Conservation (phyloP, 2,888 invertebrate species). For the Anthrax anthrax region DNA sequence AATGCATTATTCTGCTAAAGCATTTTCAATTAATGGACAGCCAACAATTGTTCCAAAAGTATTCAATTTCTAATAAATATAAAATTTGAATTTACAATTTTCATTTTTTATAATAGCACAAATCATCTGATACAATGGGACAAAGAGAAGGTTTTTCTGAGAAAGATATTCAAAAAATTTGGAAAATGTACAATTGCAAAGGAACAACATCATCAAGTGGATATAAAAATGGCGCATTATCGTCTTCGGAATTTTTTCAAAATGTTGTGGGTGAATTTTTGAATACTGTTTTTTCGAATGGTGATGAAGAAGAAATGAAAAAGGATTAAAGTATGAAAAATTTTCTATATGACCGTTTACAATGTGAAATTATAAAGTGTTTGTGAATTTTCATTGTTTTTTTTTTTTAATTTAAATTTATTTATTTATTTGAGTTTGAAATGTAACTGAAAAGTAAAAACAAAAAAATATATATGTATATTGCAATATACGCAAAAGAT, state of each 20-base stretch:
- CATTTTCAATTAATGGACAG: conserved; percentile 56
- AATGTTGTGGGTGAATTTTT: conserved; percentile 1
- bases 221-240: conserved; percentile 7
- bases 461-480: no score
- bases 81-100: background rate
- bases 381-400: no score
- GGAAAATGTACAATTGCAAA: conserved; percentile 52
- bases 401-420: no score
- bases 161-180: conserved; percentile 51
- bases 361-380: no score
- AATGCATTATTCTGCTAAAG: conserved; percentile 68
- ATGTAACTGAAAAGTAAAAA: no score
- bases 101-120: background rate
- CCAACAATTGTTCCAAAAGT: conserved; percentile 61
- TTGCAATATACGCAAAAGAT: no score
- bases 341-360: no score
- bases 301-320: conserved; percentile 4
- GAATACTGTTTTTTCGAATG: background rate
- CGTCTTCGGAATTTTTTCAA: background rate
- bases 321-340: background rate
- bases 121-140: conserved; percentile 37
- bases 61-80: conserved; percentile 11
- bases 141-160: conserved; percentile 54
- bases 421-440: no score
- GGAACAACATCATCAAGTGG: conserved; percentile 9